These are phyloP conservation scores for Lophura nycthemera DNA, from an alignment of 2,113 vertebrate genomes.

Conservation along the genomic window DNA sequence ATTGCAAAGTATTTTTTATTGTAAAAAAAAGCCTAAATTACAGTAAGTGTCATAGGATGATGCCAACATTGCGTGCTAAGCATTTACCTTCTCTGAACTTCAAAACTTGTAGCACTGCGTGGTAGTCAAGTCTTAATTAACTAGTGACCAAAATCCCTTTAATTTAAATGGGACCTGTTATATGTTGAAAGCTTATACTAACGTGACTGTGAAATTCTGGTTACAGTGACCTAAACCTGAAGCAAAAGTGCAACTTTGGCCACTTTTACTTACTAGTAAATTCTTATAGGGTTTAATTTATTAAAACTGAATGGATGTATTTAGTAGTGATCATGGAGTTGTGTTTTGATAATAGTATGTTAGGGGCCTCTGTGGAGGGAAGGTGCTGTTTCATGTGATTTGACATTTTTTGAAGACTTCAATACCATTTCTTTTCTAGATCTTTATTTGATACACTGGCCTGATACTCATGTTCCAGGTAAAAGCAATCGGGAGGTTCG, in stretches of 20 bases:
- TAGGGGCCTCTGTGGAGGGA: background rate
- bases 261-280: background rate
- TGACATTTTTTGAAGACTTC: background rate
- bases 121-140: background rate
- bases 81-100: background rate
- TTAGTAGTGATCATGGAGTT: background rate
- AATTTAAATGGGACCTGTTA: background rate
- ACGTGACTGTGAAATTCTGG: background rate
- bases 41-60: background rate
- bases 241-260: background rate
- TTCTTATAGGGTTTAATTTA: background rate
- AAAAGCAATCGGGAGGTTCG: conserved; percentile 76
- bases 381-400: background rate
- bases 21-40: background rate
- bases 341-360: background rate
- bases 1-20: background rate
- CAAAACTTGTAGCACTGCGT: background rate
- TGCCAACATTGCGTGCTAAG: background rate
- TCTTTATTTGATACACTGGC: conserved; percentile 85
- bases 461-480: conserved; percentile 59
- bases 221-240: background rate
- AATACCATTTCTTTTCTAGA: conserved; percentile 72
- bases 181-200: background rate
- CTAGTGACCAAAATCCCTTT: background rate
- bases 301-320: background rate